Evolutionary conservation across 2,888 invertebrate species (phyloP).

Genomic region (Adineta ricciae): DNA sequence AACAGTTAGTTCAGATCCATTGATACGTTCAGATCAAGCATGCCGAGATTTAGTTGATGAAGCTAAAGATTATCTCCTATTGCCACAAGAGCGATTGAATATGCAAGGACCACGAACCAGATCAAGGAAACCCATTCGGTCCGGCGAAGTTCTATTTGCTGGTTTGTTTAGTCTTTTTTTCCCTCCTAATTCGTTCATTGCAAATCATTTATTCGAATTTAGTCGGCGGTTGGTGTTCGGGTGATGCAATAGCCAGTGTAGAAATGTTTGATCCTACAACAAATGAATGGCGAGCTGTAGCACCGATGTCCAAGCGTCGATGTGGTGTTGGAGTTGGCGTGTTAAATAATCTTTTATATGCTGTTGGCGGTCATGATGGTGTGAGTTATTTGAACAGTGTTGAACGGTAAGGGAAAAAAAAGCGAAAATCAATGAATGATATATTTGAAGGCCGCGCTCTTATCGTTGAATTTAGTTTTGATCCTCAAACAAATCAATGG

Average conservation of each 20-base stretch:
- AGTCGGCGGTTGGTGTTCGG: slow-evolving; percentile 95
- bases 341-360: slow-evolving; percentile 84
- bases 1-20: slow-evolving; percentile 85
- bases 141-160: slow-evolving; percentile 63
- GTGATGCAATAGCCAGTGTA: slow-evolving; percentile 94
- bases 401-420: slow-evolving; percentile 57
- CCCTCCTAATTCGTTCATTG: no score
- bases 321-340: slow-evolving; percentile 98
- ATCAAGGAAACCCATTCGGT: slow-evolving; percentile 81
- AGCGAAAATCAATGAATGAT: no score
- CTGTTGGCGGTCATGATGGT: slow-evolving; percentile 93
- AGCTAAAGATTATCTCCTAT: slow-evolving; percentile 88
- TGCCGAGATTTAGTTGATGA: slow-evolving; percentile 94
- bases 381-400: slow-evolving; percentile 83
- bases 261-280: slow-evolving; percentile 92
- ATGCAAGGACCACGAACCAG: slow-evolving; percentile 67
- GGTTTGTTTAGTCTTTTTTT: not conserved
- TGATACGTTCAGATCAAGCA: slow-evolving; percentile 85
- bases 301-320: slow-evolving; percentile 90
- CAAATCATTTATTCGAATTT: not conserved
- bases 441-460: no score
- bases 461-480: slow-evolving; percentile 46
- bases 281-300: slow-evolving; percentile 95
- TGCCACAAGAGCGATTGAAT: slow-evolving; percentile 64
- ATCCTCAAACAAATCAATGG: slow-evolving; percentile 92